Evolutionary conservation across 2,113 vertebrate species (phyloP), one percentile per base, ranked within the genome.

Genomic region (Leucopsar rothschildi): DNA sequence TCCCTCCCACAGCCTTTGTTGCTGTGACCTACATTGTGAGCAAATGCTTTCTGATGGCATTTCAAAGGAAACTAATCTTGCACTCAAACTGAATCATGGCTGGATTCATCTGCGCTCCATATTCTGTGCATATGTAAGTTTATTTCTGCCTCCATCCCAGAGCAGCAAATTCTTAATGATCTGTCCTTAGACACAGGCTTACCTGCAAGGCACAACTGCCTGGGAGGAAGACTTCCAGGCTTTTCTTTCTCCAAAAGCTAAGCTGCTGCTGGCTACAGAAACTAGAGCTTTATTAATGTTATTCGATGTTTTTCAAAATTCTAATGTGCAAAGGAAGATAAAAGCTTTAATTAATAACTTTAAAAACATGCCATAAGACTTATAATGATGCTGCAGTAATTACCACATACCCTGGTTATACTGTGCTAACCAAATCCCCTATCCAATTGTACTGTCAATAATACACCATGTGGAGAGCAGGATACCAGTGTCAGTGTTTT

Each of bases 21-120:
- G 76, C 86, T 50, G 69, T 97, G 92, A 95, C 95, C 94, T 96
- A 96, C 80, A 96, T 95, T 96, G 72, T 64, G 72, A 94, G 69
- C 86, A 96, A 95, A 96, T 90, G 85, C 82, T 84, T 96, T 95
- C 71, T 90, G 87, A 86, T 86, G 79, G 76, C 80, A 71, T 97
- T 96, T 96, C 90, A 96, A 90, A 78, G 73, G 72, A 84, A 92
- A 95, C 69, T 95, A 93, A 88, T 96, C 82, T 90, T 50, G 31
- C 50, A 29, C 65, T 90, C 70, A 9, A 27, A 56, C n/a, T 78
- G 64, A 71, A 75, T 70, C 45, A 31, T 24, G 80, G 49, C 69
- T 80, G 56, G 40, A 29, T 83, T 96, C 25, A 81, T 86, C 76
- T 93, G 85, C 88, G 55, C 80, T 88, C 82, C 57, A 63, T 81